These are phyloP conservation scores for Torymus auratus DNA, from an alignment of 2,888 invertebrate species.

Conservation along the genomic window DNA sequence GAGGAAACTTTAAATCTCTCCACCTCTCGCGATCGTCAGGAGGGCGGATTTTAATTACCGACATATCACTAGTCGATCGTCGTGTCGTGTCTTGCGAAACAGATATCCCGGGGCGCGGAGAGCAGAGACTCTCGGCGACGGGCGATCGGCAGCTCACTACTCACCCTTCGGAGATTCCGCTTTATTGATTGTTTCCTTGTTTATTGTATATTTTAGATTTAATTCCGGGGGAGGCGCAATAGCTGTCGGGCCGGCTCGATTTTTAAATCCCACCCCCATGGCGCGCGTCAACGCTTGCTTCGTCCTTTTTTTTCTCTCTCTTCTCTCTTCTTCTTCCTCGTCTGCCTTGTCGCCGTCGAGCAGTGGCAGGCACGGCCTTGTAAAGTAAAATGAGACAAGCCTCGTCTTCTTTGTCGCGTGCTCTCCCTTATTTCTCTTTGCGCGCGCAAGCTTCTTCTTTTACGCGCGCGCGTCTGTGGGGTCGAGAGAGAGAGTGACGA, in stretches of 20 bases:
- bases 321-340: slow-evolving; percentile 8
- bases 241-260: slow-evolving; percentile 74
- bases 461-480: neutral
- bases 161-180: slow-evolving; percentile 58
- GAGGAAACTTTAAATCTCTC: no score
- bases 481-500: no score
- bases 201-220: slow-evolving; percentile 77
- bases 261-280: slow-evolving; percentile 72
- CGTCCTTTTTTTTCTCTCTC: neutral
- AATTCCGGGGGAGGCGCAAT: slow-evolving; percentile 72
- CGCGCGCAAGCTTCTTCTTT: neutral
- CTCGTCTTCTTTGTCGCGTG: slow-evolving; percentile 56
- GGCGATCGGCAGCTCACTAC: slow-evolving; percentile 45
- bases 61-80: slow-evolving; percentile 67
- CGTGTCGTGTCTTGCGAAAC: slow-evolving; percentile 29
- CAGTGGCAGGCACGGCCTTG: slow-evolving; percentile 62
- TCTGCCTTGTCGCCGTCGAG: no score
- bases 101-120: slow-evolving; percentile 27
- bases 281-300: slow-evolving; percentile 16
- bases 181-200: slow-evolving; percentile 76
- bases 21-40: no score
- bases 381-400: slow-evolving; percentile 75
- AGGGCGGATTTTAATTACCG: slow-evolving; percentile 70
- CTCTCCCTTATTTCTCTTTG: neutral
- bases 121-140: slow-evolving; percentile 53